These are phyloP conservation scores for Asobara japonica DNA, from an alignment of 1,140 invertebrate genomes.

Conservation along the genomic window DNA sequence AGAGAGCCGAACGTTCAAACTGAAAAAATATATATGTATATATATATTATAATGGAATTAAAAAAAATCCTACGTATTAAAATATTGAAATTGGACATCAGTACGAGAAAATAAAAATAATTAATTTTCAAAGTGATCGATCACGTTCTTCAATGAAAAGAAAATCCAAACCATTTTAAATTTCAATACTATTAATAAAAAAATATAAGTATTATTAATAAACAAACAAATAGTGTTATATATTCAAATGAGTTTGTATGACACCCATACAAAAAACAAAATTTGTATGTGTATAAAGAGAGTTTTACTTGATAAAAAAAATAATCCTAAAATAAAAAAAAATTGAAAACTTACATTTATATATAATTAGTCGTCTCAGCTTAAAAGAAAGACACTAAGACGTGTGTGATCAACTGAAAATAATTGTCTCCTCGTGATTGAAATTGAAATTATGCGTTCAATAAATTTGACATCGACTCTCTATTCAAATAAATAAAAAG, in stretches of 20 bases:
- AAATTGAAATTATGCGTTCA: not conserved
- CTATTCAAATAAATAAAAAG: conserved; percentile 42
- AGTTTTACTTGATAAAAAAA: not conserved
- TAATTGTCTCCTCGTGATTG: conserved; percentile 11
- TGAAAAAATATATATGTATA: conserved; percentile 29
- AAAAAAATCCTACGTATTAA: conserved; percentile 8
- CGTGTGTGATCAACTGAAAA: conserved; percentile 16
- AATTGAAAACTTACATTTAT: not conserved
- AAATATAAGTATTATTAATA: conserved; percentile 5
- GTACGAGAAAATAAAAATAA: not conserved
- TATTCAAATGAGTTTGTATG: no score
- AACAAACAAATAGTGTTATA: no score
- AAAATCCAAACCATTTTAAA: not conserved
- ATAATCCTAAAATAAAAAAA: not conserved
- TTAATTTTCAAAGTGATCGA: not conserved
- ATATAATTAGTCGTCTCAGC: no score
- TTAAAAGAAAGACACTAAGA: conserved; percentile 6
- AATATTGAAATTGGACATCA: conserved; percentile 19
- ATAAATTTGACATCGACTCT: conserved; percentile 39
- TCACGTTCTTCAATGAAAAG: conserved; percentile 5
- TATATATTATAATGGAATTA: not conserved
- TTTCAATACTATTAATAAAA: not conserved
- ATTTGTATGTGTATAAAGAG: no score
- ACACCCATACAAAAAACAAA: no score
- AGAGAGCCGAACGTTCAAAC: conserved; percentile 46